These are phyloP conservation scores for Drosophila biarmipes DNA, from an alignment of 1,140 invertebrate species.

Conservation along the genomic window DNA sequence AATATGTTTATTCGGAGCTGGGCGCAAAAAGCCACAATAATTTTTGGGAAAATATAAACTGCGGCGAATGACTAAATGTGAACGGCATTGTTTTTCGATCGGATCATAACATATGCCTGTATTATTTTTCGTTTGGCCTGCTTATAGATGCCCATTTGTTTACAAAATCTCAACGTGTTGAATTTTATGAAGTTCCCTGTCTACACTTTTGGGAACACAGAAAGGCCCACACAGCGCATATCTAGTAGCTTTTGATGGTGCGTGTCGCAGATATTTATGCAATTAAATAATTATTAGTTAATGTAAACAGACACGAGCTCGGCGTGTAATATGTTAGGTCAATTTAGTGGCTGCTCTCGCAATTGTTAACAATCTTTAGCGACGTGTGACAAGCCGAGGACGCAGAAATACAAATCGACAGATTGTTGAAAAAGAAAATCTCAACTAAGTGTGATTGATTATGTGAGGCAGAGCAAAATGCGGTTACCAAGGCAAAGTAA, in stretches of 20 bases:
- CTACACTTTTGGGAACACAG: constrained; percentile 38
- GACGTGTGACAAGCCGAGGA: constrained; percentile 66
- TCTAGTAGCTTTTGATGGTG: constrained; percentile 24
- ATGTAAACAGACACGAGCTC: constrained; percentile 58
- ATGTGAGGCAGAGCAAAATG: background rate
- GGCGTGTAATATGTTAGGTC: constrained; percentile 46
- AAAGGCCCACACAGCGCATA: constrained; percentile 11
- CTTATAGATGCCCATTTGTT: constrained; percentile 56
- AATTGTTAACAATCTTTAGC: constrained; percentile 66
- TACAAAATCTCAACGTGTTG: constrained; percentile 61
- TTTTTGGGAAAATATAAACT: constrained; percentile 52
- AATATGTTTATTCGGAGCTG: constrained; percentile 61
- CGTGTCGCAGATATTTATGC: constrained; percentile 76
- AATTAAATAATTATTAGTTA: constrained; percentile 76
- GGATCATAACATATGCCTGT: constrained; percentile 36
- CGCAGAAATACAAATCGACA: constrained; percentile 48
- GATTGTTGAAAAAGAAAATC: constrained; percentile 14
- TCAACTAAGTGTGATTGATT: constrained; percentile 28
- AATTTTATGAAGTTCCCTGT: constrained; percentile 69
- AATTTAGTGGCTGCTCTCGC: constrained; percentile 55
- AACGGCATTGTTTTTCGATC: constrained; percentile 60
- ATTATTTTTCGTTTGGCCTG: constrained; percentile 30
- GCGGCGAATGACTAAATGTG: constrained; percentile 37
- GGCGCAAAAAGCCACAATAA: constrained; percentile 47
- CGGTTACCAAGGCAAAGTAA: constrained; percentile 15